Base-by-base conservation (phyloP, 2,797 vertebrate genomes). In the Clangula hyemalis region DNA sequence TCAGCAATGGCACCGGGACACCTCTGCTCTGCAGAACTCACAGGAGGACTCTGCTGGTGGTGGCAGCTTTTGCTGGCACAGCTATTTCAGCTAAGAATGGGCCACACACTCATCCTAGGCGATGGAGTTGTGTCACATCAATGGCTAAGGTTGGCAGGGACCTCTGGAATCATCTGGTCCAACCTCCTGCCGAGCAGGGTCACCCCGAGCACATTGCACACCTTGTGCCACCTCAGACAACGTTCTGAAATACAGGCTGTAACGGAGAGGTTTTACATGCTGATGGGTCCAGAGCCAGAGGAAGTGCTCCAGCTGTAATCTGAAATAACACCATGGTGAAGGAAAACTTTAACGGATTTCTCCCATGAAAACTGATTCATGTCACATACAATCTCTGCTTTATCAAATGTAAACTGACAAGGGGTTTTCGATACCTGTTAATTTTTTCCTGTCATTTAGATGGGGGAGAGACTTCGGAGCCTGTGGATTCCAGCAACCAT, bases 221-320 rank as follows among this genome's bases (percentile, higher is more conserved):
- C 45, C 10, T 21, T 53, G 43, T 53, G 83, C 18, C 47, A 27
- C 2, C 58, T 56, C 15, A 2, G 10, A 6, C 0, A 11, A 13
- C 10, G 6, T 13, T 7, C 70, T 10, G 27, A 49, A 86, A 45
- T 1, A 32, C 7, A 32, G 58, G 47, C 38, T 72, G 36, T 24
- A 2, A 8, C 0, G 32, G 4, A 54, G 36, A 36, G 10, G 28
- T 34, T 36, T 30, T 54, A 60, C 1, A 0, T 8, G 6, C 3
- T 8, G 17, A 10, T 8, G 60, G 27, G 6, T 7, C 19, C 24
- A 5, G 43, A 43, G 70, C 27, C 60, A 51, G 85, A 17, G 65
- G 17, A 47, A 24, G 57, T 0, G 20, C 7, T 16, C 18, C 1
- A 13, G 51, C 34, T 38, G 13, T 1, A 21, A 15, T 66, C 80